Conservation (phyloP, 2,113 vertebrate species). For the Thermophis baileyi region DNA sequence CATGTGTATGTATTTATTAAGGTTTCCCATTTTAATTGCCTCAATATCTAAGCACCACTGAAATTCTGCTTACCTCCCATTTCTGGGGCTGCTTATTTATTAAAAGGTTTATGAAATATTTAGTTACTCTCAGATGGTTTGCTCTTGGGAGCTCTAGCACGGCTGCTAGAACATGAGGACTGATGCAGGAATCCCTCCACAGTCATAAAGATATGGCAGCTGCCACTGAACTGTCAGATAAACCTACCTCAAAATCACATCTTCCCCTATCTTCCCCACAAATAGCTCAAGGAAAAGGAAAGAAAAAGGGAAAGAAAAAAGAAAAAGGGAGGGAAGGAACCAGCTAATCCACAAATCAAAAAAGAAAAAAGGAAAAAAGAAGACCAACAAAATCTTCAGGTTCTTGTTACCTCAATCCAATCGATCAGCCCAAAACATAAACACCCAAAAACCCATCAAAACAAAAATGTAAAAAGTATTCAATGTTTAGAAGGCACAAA, state of each 20-base stretch:
- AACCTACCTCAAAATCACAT: background rate
- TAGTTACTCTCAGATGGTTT: slow-evolving; percentile 22
- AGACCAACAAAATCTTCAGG: no score
- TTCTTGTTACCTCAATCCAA: no score
- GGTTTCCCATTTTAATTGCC: slow-evolving; percentile 48
- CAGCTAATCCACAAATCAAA: no score
- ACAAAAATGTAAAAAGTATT: no score
- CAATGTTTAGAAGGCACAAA: no score
- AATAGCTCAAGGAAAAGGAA: background rate
- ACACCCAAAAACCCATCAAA: no score
- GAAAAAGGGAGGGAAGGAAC: no score
- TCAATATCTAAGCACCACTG: slow-evolving; percentile 40
- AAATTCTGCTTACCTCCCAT: slow-evolving; percentile 49
- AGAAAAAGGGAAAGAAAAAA: background rate
- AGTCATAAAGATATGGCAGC: background rate
- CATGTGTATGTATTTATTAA: slow-evolving; percentile 18
- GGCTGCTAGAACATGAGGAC: background rate
- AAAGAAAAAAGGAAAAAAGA: background rate
- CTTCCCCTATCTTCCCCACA: background rate
- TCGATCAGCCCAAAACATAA: no score
- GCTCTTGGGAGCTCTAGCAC: background rate
- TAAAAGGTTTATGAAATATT: slow-evolving; percentile 52
- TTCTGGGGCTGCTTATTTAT: slow-evolving; percentile 45
- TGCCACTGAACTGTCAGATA: background rate
- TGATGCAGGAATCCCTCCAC: background rate